phyloP scores from a whole-genome alignment of 2,888 invertebrate species.

The Dyspetes luteomarginatus region DNA sequence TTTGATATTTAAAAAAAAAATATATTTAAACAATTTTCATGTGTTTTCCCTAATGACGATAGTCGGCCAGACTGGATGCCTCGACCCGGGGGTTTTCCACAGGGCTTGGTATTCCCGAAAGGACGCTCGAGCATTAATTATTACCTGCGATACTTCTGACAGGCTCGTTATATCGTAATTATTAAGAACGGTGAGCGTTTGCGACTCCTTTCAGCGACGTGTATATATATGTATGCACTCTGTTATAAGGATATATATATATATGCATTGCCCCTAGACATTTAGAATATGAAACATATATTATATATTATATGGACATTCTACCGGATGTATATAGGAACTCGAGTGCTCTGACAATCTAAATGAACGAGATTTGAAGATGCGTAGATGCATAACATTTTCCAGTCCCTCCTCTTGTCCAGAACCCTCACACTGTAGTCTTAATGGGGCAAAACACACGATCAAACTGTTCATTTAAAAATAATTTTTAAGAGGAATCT shows the following conservation, averaged over 20 bases:
- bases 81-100: constrained; percentile 16
- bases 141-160: constrained; percentile 4
- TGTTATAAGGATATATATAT: constrained; percentile 11
- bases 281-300: neutral
- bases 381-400: constrained; percentile 6
- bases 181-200: too few relatives aligned
- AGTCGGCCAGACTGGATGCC: too few relatives aligned
- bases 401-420: constrained; percentile 22
- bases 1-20: too few relatives aligned
- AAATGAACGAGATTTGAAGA: constrained; percentile 5
- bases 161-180: constrained; percentile 15
- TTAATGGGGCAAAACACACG: too few relatives aligned
- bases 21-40: too few relatives aligned
- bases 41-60: too few relatives aligned
- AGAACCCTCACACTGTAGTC: too few relatives aligned
- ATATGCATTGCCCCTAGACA: neutral
- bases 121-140: neutral
- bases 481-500: too few relatives aligned
- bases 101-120: constrained; percentile 37
- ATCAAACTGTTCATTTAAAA: too few relatives aligned
- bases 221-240: too few relatives aligned
- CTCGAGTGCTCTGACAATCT: constrained; percentile 29
- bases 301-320: neutral
- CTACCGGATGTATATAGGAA: constrained; percentile 16
- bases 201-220: too few relatives aligned